phyloP scores from a whole-genome alignment of 1,140 invertebrate genomes.

The Drosophila nigrodunni region DNA sequence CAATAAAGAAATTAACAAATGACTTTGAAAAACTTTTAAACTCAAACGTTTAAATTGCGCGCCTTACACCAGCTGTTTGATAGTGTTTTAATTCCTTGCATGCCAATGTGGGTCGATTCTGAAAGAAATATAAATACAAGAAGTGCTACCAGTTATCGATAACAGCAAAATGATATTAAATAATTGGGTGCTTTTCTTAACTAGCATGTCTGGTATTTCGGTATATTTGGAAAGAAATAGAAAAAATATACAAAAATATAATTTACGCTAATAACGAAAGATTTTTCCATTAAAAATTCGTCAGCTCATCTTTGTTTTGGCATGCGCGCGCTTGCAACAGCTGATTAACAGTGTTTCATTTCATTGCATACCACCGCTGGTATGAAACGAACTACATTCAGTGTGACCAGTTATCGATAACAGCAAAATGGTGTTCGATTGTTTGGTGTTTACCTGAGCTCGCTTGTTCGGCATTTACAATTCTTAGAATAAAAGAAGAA shows the following conservation, averaged over 20 bases:
- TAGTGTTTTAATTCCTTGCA: constrained; percentile 6
- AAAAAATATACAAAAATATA: constrained; percentile 50
- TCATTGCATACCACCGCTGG: neutral
- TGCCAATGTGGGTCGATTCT: neutral
- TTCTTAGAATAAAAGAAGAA: constrained; percentile 18
- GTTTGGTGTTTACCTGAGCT: constrained; percentile 45
- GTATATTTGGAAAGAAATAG: constrained; percentile 5
- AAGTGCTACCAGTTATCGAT: constrained; percentile 21
- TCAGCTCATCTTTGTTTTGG: too few species aligned
- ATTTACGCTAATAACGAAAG: too few species aligned
- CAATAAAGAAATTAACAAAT: too few species aligned
- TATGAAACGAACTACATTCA: constrained; percentile 19
- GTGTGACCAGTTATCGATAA: constrained; percentile 19
- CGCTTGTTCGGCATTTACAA: constrained; percentile 28
- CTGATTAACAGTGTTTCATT: constrained; percentile 19
- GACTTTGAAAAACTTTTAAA: too few species aligned
- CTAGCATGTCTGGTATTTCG: constrained; percentile 19
- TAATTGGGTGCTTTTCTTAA: constrained; percentile 39
- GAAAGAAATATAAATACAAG: constrained; percentile 2
- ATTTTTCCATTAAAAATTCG: too few species aligned
- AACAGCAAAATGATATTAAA: neutral
- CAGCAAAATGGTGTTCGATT: neutral
- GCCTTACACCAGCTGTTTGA: constrained; percentile 19
- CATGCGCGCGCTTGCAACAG: constrained; percentile 10
- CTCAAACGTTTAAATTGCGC: neutral